Conservation (phyloP, 2,113 vertebrate genomes). For the Anolis carolinensis region DNA sequence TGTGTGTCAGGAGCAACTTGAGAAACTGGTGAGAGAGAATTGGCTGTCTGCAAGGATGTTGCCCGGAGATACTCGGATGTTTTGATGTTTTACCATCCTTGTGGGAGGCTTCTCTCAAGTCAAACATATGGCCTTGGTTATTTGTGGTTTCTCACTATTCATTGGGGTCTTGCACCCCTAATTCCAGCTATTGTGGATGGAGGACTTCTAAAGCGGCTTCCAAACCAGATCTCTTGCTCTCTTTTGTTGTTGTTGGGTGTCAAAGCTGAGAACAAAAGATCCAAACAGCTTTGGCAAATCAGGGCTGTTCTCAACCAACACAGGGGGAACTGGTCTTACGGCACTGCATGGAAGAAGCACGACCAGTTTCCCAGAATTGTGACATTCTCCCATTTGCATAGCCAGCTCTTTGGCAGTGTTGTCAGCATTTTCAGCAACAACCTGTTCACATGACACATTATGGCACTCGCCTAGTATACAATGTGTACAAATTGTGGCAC, state of each 20-base stretch:
- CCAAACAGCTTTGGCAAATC: background rate
- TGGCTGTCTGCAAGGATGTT: too few species aligned
- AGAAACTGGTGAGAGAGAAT: too few species aligned
- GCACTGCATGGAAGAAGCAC: background rate
- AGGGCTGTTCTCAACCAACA: background rate
- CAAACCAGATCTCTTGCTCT: background rate
- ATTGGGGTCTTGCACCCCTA: too few species aligned
- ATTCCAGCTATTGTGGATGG: too few species aligned
- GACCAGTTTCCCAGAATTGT: background rate
- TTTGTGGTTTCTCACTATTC: too few species aligned
- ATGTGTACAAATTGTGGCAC: background rate
- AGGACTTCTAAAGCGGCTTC: background rate
- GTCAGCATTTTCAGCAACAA: background rate
- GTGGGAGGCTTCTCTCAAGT: too few species aligned
- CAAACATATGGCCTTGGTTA: too few species aligned
- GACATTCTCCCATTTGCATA: background rate
- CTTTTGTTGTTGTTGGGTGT: background rate
- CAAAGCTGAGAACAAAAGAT: background rate
- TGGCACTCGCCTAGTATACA: background rate
- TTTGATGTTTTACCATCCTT: too few species aligned
- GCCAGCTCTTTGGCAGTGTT: background rate
- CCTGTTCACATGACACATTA: background rate
- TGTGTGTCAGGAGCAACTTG: too few species aligned
- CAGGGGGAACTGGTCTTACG: background rate
- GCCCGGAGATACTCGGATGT: too few species aligned